Percentiles rank a stretch among this genome's conserved stretches.
Evolutionary conservation across 1,140 invertebrate genomes (phyloP).

Genomic region (Bombyx mandarina): DNA sequence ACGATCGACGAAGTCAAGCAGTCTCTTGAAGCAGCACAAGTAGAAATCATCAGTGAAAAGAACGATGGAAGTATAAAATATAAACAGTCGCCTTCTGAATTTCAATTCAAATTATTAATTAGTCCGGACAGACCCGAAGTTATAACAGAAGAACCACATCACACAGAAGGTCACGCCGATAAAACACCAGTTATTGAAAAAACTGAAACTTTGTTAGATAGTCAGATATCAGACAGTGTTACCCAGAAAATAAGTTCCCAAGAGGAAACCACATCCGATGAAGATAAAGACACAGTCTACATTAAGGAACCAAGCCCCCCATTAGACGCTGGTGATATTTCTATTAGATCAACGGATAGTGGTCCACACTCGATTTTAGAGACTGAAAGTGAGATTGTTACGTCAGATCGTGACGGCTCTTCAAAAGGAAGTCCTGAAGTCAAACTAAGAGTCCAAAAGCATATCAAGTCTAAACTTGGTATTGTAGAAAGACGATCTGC

Average conservation of each 20-base stretch:
- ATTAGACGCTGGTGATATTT: slow-evolving; percentile 55
- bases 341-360: slow-evolving; percentile 64
- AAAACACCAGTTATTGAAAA: slow-evolving; percentile 31
- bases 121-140: slow-evolving; percentile 67
- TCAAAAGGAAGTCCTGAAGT: slow-evolving; percentile 66
- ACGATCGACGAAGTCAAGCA: slow-evolving; percentile 80
- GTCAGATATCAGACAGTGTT: slow-evolving; percentile 45
- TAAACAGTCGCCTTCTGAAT: slow-evolving; percentile 81
- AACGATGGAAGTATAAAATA: slow-evolving; percentile 70
- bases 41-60: slow-evolving; percentile 76
- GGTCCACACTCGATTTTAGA: slow-evolving; percentile 68
- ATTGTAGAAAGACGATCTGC: slow-evolving; percentile 75
- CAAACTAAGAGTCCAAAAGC: slow-evolving; percentile 65
- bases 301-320: slow-evolving; percentile 59
- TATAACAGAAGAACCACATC: slow-evolving; percentile 64
- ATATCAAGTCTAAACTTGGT: slow-evolving; percentile 69
- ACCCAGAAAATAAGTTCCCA: slow-evolving; percentile 60
- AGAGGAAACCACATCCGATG: slow-evolving; percentile 55
- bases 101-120: slow-evolving; percentile 75
- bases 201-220: slow-evolving; percentile 40
- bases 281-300: slow-evolving; percentile 60
- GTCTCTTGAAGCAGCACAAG: slow-evolving; percentile 76
- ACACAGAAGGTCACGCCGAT: slow-evolving; percentile 37
- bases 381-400: slow-evolving; percentile 59
- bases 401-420: slow-evolving; percentile 60